phyloP scores from a whole-genome alignment of 2,888 invertebrate genomes.

The Baronia brevicornis region DNA sequence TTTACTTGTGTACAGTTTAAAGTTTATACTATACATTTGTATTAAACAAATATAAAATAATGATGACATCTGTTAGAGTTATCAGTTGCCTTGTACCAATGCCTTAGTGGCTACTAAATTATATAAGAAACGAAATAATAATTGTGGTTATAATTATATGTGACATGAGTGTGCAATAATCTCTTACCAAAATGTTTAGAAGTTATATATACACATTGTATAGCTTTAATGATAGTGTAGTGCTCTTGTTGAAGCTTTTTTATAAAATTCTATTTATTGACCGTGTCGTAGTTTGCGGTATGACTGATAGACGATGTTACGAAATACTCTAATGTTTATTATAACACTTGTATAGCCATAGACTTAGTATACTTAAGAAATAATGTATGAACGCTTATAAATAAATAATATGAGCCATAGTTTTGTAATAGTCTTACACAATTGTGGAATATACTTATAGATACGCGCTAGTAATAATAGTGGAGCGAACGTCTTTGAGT shows the following conservation, averaged over 20 bases:
- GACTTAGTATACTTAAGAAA: constrained; percentile 39
- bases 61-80: constrained; percentile 13
- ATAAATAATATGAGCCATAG: constrained; percentile 55
- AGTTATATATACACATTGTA: constrained; percentile 71
- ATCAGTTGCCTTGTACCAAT: constrained; percentile 34
- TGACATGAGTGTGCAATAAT: constrained; percentile 67
- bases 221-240: constrained; percentile 72
- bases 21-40: too few species aligned
- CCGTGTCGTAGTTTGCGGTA: constrained; percentile 64
- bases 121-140: constrained; percentile 34
- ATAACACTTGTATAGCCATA: constrained; percentile 59
- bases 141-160: constrained; percentile 38
- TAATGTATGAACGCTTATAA: constrained; percentile 56
- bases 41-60: not conserved
- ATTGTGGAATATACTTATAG: constrained; percentile 35
- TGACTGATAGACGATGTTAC: constrained; percentile 68
- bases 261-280: constrained; percentile 71
- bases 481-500: constrained; percentile 25
- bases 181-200: constrained; percentile 69
- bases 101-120: constrained; percentile 47
- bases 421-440: constrained; percentile 62
- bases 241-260: constrained; percentile 74
- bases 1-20: too few species aligned
- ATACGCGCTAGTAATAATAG: constrained; percentile 29
- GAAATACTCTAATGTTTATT: constrained; percentile 67